Base-by-base conservation (phyloP, 2,113 vertebrate species). In the Dinomys branickii region DNA sequence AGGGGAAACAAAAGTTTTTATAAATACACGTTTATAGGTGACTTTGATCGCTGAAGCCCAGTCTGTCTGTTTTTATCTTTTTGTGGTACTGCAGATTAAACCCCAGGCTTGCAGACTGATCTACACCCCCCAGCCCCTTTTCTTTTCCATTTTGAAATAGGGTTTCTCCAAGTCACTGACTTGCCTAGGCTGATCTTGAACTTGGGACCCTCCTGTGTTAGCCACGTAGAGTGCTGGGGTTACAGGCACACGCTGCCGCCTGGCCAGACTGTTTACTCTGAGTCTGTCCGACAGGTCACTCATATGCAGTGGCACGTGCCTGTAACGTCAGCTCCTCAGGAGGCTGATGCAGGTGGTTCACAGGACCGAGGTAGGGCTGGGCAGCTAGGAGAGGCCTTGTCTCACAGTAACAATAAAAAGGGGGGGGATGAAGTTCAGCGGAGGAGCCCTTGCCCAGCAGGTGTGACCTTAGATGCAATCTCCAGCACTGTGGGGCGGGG, bases 11-110 rank as follows among this genome's bases (percentile, higher is more conserved):
- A 84, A 78, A 41, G 24, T n/a, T 52, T 96, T 90, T 50, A 81
- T 63, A 30, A 84, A 47, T n/a, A 33, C 71, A 22, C 90, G 24
- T 93, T 94, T 95, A 90, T 44, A 86, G 58, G 33, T 80, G 85
- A 84, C 38, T 90, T 20, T 75, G 35, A 94, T 67, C 38, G 90
- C 84, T 90, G 54, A 90, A 85, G 22, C 77, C 22, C 11, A 96
- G 28, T 8, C 69, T 92, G 44, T 5, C 59, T 92, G 54, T 85
- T 86, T 92, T 80, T 38, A 56, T 47, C 44, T 77, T 75, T 77
- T 47, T 47, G 26, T 47, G 41, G 73, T 47, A 50, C 73, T 30
- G 13, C 16, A 3, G 26, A 77, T 77, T 77, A 13, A 47, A 47
- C 28, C 10, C 14, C 0, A 2, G 73, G 41, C 44, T 77, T 77